Conservation (phyloP, 2,113 vertebrate genomes). For the Pithys albifrons region DNA sequence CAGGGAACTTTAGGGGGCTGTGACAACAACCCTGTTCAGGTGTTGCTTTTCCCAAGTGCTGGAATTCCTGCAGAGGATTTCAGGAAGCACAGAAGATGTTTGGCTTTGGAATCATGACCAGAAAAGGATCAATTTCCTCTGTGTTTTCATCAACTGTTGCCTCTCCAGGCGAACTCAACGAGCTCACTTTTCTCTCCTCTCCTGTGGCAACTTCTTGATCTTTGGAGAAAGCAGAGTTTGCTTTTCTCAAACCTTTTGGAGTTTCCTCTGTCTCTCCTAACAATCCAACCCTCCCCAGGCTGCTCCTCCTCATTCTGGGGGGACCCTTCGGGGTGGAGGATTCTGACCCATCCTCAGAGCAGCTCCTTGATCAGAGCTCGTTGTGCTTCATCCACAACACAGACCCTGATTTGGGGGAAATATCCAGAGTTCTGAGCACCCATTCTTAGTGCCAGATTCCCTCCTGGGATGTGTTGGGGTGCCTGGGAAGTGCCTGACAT, state of each 20-base stretch:
- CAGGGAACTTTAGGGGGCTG: not conserved
- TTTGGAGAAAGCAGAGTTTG: fast-evolving
- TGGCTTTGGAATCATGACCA: fast-evolving
- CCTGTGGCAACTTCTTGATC: fast-evolving
- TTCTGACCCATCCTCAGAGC: not conserved
- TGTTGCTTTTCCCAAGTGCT: fast-evolving
- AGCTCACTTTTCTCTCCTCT: fast-evolving
- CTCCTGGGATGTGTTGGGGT: not conserved
- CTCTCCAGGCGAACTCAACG: not conserved
- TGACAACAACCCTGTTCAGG: fast-evolving
- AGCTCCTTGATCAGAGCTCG: not conserved
- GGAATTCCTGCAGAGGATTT: fast-evolving
- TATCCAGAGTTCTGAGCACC: fast-evolving
- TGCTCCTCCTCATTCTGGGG: fast-evolving
- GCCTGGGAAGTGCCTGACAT: too few relatives aligned
- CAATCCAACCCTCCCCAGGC: not conserved
- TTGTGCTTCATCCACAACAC: not conserved
- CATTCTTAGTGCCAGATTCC: fast-evolving
- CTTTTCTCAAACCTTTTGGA: not conserved
- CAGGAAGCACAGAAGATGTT: fast-evolving
- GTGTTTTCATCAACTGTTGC: fast-evolving
- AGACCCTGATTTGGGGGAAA: not conserved
- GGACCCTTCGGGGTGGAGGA: fast-evolving
- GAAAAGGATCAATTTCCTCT: not conserved
- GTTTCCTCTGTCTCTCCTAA: not conserved